phyloP scores from a whole-genome alignment of 2,797 vertebrate species.

The Alfaro cultratus region DNA sequence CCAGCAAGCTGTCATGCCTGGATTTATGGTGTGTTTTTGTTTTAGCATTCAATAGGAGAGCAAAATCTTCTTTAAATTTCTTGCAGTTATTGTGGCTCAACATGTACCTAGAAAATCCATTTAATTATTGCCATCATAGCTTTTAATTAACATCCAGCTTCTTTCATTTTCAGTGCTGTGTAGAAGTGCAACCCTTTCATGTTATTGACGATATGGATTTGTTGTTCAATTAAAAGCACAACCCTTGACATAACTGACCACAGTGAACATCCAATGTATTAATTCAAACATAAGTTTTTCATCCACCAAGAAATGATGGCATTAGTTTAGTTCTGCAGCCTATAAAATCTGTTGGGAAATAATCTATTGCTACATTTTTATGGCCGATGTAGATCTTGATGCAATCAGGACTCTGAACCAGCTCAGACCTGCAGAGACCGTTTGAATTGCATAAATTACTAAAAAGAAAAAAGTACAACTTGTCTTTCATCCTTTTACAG shows the following conservation, averaged over 20 bases:
- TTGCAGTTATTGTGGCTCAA: neutral
- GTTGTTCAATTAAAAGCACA: neutral
- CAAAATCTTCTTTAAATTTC: neutral
- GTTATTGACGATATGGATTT: neutral
- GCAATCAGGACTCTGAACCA: constrained; percentile 2
- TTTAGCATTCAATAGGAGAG: neutral
- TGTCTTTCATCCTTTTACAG: neutral
- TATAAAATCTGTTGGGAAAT: neutral
- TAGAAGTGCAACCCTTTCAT: neutral
- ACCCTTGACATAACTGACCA: constrained; percentile 1
- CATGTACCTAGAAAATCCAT: neutral
- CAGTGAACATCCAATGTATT: neutral
- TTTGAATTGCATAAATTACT: neutral
- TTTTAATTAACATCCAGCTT: neutral
- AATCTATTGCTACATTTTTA: neutral
- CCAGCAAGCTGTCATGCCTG: no score
- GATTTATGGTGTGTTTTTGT: neutral
- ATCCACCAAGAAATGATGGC: neutral
- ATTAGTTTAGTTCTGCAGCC: neutral
- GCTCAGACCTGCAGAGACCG: neutral
- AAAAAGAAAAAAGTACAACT: neutral
- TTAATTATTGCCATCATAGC: neutral
- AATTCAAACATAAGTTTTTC: neutral
- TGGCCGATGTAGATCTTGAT: neutral
- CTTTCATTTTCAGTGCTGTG: neutral